A percentile compares a stretch with the other conserved stretches of the same genome.
These are phyloP conservation scores for Ibidorhyncha struthersii DNA, from an alignment of 2,113 vertebrate genomes.

Conservation along the genomic window DNA sequence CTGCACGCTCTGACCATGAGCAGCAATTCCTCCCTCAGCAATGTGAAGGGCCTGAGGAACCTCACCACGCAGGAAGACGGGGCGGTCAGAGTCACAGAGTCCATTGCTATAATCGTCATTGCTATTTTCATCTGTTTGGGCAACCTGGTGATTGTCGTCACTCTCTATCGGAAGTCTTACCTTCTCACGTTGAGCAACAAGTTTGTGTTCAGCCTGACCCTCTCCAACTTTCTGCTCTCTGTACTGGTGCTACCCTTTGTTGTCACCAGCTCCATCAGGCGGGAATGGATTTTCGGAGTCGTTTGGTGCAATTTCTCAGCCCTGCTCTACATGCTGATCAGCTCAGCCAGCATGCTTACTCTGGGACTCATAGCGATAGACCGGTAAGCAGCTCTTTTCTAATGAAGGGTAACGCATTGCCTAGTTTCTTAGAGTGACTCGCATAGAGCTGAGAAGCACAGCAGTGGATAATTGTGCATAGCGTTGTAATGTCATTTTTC, in stretches of 20 bases:
- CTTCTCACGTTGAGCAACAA: conserved; percentile 98
- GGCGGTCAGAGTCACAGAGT: conserved; percentile 78
- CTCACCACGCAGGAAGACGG: conserved; percentile 58
- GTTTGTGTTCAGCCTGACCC: conserved; percentile 97
- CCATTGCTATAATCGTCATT: conserved; percentile 87
- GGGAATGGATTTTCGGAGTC: conserved; percentile 95
- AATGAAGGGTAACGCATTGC: background rate
- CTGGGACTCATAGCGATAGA: conserved; percentile 95
- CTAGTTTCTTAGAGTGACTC: background rate
- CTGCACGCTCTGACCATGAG: conserved; percentile 84
- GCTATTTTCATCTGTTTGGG: conserved; percentile 89
- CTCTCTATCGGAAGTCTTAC: conserved; percentile 93
- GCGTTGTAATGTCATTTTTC: background rate
- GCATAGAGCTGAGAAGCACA: background rate
- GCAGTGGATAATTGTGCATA: rapidly evolving
- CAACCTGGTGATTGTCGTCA: conserved; percentile 90
- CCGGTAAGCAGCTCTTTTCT: conserved; percentile 77
- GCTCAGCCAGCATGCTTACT: conserved; percentile 97
- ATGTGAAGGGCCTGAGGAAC: conserved; percentile 79
- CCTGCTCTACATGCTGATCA: conserved; percentile 94
- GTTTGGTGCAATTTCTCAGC: conserved; percentile 99
- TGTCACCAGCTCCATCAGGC: conserved; percentile 86
- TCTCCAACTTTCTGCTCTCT: conserved; percentile 93
- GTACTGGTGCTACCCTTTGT: conserved; percentile 93
- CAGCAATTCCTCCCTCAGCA: conserved; percentile 80